Conservation (phyloP, 2,888 invertebrate genomes). For the Deilephila porcellus region DNA sequence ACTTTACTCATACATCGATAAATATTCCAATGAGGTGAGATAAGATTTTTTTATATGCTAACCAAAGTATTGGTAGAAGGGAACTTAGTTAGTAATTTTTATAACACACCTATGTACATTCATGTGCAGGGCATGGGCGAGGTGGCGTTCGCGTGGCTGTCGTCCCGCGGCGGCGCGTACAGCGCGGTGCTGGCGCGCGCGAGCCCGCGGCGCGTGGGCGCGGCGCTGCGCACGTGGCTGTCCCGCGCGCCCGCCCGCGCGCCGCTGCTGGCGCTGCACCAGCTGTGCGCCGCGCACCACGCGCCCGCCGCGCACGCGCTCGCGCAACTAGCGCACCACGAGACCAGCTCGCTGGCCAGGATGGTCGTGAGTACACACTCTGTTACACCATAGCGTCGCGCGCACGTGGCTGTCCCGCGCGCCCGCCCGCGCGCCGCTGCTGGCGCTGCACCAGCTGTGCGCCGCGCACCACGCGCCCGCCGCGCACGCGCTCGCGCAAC, state of each 20-base stretch:
- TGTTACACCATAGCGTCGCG: constrained; percentile 7
- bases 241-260: constrained; percentile 32
- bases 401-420: constrained; percentile 25
- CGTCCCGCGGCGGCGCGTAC: constrained; percentile 40
- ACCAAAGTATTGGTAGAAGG: too few species aligned
- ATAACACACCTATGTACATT: too few species aligned
- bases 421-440: constrained; percentile 40
- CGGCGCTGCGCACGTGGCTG: constrained; percentile 31
- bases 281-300: constrained; percentile 40
- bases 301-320: constrained; percentile 44
- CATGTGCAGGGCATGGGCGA: constrained; percentile 63
- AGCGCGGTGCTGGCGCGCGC: constrained; percentile 33
- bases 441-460: constrained; percentile 48
- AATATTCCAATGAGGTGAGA: constrained; percentile 68
- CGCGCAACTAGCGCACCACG: constrained; percentile 83
- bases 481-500: constrained; percentile 75
- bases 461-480: constrained; percentile 39
- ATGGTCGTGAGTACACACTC: constrained; percentile 82
- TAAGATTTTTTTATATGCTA: neutral
- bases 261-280: constrained; percentile 49
- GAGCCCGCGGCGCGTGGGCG: constrained; percentile 40
- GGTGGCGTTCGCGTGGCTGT: constrained; percentile 55
- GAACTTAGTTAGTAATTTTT: too few species aligned
- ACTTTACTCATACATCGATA: constrained; percentile 68
- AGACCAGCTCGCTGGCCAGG: constrained; percentile 87